Percentiles rank a stretch among this genome's conserved stretches.
These are phyloP conservation scores for Campylorhamphus procurvoides DNA, from an alignment of 2,113 vertebrate genomes.

Conservation along the genomic window DNA sequence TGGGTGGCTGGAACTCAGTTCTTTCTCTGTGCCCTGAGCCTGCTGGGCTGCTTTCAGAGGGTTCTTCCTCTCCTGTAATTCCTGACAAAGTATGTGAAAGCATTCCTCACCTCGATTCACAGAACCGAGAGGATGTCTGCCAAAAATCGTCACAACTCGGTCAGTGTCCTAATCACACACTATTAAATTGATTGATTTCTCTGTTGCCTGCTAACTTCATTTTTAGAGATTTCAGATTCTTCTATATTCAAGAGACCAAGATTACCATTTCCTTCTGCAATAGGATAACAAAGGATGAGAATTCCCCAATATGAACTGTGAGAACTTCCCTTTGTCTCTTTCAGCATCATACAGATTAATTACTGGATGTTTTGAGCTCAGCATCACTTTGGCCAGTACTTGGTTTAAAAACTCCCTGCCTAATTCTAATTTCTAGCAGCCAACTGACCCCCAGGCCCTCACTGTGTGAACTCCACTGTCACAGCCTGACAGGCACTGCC, in stretches of 20 bases:
- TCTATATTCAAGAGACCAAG: not conserved
- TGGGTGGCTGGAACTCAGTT: constrained; percentile 52
- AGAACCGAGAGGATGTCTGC: constrained; percentile 68
- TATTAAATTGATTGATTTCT: not conserved
- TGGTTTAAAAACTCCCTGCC: not conserved
- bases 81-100: constrained; percentile 70
- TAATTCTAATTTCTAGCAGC: not conserved
- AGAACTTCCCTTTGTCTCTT: not conserved
- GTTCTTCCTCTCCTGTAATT: constrained; percentile 54
- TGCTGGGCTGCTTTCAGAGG: not conserved
- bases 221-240: not conserved
- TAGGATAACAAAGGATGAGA: not conserved
- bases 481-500: not conserved
- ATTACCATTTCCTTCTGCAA: not conserved
- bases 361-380: not conserved
- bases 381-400: not conserved
- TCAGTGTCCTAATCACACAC: not conserved
- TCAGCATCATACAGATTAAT: not conserved
- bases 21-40: not conserved
- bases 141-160: not conserved
- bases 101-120: constrained; percentile 72
- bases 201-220: not conserved
- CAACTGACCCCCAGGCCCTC: not conserved
- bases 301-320: not conserved
- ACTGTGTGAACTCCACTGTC: not conserved